Evolutionary conservation across 1,140 invertebrate genomes (phyloP).

Genomic region (Chrysomallon squamiferum): DNA sequence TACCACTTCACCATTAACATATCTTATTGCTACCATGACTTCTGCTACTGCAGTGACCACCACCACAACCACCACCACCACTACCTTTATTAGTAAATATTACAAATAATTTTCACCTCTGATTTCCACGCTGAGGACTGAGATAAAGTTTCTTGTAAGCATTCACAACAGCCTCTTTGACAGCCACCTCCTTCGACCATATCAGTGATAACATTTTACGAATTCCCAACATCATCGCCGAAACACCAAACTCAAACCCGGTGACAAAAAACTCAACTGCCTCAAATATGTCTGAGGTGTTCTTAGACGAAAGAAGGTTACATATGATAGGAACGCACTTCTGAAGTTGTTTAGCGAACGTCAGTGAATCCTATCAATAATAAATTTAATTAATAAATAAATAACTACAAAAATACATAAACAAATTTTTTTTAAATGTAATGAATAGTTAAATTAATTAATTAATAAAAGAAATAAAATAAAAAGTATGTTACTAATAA

Average conservation of each 20-base stretch:
- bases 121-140: slow-evolving; percentile 43
- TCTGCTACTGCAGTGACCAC: too few species aligned
- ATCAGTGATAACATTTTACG: slow-evolving; percentile 79
- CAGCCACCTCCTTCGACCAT: slow-evolving; percentile 73
- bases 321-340: slow-evolving; percentile 75
- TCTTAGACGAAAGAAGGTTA: slow-evolving; percentile 77
- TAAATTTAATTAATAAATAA: too few species aligned
- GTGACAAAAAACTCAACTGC: slow-evolving; percentile 84
- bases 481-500: too few species aligned
- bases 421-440: too few species aligned
- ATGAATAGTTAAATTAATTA: too few species aligned
- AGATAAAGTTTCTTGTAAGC: slow-evolving; percentile 75
- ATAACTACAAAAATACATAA: too few species aligned
- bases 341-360: slow-evolving; percentile 74
- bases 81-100: too few species aligned
- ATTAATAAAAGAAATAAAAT: too few species aligned
- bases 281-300: slow-evolving; percentile 79
- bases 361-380: slow-evolving; percentile 70
- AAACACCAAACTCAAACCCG: slow-evolving; percentile 76
- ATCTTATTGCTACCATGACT: too few species aligned
- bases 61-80: too few species aligned
- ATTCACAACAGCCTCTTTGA: slow-evolving; percentile 70
- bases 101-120: too few species aligned
- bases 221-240: slow-evolving; percentile 75
- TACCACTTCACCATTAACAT: too few species aligned